phyloP scores from a whole-genome alignment of 2,888 invertebrate species.

The Muscina levida region DNA sequence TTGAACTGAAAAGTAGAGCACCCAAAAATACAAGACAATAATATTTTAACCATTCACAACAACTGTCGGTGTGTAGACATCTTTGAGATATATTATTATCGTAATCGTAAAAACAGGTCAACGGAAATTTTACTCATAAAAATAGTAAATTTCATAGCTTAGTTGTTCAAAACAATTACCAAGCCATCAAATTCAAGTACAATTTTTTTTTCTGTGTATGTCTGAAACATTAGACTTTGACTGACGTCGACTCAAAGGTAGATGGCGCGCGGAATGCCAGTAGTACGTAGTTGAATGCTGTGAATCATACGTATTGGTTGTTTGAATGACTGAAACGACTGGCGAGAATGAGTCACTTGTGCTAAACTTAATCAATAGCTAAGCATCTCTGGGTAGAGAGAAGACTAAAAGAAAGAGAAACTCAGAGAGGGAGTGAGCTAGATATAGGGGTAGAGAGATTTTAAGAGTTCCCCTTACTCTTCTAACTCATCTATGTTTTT shows the following conservation, averaged over 20 bases:
- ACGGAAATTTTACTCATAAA: constrained; percentile 43
- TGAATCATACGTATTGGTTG: constrained; percentile 27
- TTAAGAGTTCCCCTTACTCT: too few species aligned
- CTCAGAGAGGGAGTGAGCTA: too few species aligned
- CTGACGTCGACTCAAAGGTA: too few species aligned
- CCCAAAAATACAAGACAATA: too few species aligned
- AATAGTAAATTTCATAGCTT: constrained; percentile 4
- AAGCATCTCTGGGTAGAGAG: not conserved
- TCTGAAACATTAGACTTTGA: too few species aligned
- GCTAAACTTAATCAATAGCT: not conserved
- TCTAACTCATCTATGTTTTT: too few species aligned
- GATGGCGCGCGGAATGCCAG: not conserved
- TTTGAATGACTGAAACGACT: not conserved
- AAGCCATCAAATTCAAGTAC: not conserved
- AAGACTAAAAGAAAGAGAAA: too few species aligned
- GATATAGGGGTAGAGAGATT: too few species aligned
- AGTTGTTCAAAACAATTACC: not conserved
- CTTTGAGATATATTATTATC: not conserved
- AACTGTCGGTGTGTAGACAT: not conserved
- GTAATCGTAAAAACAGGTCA: constrained; percentile 39
- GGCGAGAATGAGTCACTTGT: constrained; percentile 21
- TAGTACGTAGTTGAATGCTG: not conserved
- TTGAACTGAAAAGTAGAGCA: not conserved
- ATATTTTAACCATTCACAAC: too few species aligned
- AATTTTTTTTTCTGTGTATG: too few species aligned